A percentile compares a stretch with the other conserved stretches of the same genome.
These are phyloP conservation scores for Andricus curvator DNA, from an alignment of 2,888 invertebrate genomes.

Conservation along the genomic window DNA sequence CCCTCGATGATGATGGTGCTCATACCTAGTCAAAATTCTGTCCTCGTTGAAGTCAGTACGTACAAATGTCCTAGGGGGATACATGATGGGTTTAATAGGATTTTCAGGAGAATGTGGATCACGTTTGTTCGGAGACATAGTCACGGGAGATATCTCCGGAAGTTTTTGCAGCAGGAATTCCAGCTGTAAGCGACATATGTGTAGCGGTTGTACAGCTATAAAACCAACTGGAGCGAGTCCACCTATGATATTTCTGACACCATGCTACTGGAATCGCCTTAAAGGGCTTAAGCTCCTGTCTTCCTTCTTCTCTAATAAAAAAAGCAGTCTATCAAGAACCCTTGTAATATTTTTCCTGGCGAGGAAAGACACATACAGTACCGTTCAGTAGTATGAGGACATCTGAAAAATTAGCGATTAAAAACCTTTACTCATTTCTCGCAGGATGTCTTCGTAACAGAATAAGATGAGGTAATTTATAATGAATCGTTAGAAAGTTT, in stretches of 20 bases:
- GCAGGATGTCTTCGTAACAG: too few relatives aligned
- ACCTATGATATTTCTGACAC: slow-evolving; percentile 45
- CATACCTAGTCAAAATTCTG: slow-evolving; percentile 26
- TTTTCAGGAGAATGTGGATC: slow-evolving; percentile 52
- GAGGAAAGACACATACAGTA: background rate
- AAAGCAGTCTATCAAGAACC: background rate
- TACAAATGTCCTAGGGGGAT: slow-evolving; percentile 44
- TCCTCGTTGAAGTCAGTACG: slow-evolving; percentile 17
- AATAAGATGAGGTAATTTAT: too few relatives aligned
- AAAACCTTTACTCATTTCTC: too few relatives aligned
- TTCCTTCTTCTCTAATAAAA: background rate
- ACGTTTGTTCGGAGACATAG: slow-evolving; percentile 40
- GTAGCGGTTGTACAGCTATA: slow-evolving; percentile 54
- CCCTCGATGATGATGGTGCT: slow-evolving; percentile 32
- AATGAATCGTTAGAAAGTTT: too few relatives aligned
- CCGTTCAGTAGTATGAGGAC: too few relatives aligned
- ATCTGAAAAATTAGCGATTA: too few relatives aligned
- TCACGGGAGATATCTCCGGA: slow-evolving; percentile 49
- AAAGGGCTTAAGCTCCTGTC: background rate
- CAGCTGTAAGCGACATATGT: slow-evolving; percentile 46
- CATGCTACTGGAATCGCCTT: slow-evolving; percentile 6
- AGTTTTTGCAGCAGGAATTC: slow-evolving; percentile 56
- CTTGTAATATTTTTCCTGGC: background rate
- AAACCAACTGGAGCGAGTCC: slow-evolving; percentile 56
- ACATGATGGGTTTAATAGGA: slow-evolving; percentile 59